phyloP scores from a whole-genome alignment of 1,140 invertebrate genomes.

The Pogonus chalceus region DNA sequence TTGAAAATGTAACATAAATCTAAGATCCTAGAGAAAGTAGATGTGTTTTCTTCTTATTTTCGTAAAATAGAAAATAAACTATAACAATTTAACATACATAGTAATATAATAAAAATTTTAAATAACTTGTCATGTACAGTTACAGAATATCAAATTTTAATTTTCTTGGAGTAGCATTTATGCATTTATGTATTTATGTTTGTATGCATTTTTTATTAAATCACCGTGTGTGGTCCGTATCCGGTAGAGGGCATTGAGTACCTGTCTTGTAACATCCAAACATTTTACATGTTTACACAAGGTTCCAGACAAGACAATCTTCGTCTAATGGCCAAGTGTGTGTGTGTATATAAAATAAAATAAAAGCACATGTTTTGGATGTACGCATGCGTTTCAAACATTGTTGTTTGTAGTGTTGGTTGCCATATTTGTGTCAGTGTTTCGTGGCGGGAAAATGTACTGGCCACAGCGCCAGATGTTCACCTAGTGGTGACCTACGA shows the following conservation, averaged over 20 bases:
- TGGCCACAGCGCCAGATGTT: constrained; percentile 18
- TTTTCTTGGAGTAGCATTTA: too few species aligned
- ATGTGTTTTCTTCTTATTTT: too few species aligned
- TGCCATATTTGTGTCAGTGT: neutral
- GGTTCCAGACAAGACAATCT: neutral
- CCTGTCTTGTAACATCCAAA: neutral
- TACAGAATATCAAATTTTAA: too few species aligned
- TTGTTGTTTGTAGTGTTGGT: neutral
- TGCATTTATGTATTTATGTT: neutral
- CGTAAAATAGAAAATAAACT: too few species aligned
- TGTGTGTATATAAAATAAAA: neutral
- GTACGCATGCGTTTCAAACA: neutral
- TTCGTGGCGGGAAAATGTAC: neutral
- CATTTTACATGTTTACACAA: constrained; percentile 1
- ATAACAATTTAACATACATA: too few species aligned
- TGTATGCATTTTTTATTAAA: neutral
- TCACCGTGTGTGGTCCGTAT: neutral
- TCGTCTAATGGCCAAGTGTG: neutral
- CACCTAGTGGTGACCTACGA: constrained; percentile 25
- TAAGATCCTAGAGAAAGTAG: too few species aligned
- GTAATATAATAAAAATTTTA: too few species aligned
- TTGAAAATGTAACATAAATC: too few species aligned
- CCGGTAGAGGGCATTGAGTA: neutral
- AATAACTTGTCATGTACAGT: too few species aligned
- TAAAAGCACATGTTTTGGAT: neutral